A percentile compares a stretch with the other conserved stretches of the same genome.
Conservation (phyloP, 2,797 vertebrate genomes). For the Danio kyathit region DNA sequence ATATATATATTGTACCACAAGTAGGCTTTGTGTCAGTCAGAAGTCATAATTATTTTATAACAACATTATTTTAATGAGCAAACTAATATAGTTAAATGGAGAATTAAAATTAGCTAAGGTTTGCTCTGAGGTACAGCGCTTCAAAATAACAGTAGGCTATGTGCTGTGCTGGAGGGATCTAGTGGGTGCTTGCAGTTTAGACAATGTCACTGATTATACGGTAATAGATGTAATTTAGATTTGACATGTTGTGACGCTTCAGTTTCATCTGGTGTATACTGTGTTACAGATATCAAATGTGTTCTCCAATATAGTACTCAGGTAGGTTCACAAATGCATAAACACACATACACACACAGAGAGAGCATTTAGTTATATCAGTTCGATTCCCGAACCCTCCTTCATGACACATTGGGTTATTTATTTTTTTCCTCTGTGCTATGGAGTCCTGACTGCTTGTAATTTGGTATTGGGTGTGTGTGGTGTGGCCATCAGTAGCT, state of each 20-base stretch:
- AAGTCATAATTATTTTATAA: neutral
- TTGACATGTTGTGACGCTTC: constrained; percentile 21
- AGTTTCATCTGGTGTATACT: neutral
- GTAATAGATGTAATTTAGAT: neutral
- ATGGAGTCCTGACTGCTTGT: neutral
- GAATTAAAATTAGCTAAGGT: neutral
- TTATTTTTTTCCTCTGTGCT: constrained; percentile 6
- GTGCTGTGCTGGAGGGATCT: constrained; percentile 1
- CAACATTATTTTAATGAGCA: neutral
- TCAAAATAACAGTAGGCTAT: constrained; percentile 4
- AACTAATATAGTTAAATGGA: neutral
- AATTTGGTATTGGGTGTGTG: neutral
- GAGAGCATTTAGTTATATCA: constrained; percentile 29
- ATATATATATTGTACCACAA: too few species aligned
- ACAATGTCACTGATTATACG: neutral
- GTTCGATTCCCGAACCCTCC: constrained; percentile 9
- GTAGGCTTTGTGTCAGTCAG: neutral
- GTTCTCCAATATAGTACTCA: constrained; percentile 1
- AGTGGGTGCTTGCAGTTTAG: neutral
- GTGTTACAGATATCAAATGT: constrained; percentile 32
- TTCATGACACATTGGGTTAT: constrained; percentile 33
- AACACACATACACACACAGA: neutral
- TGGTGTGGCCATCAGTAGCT: constrained; percentile 1
- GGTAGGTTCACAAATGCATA: constrained; percentile 17
- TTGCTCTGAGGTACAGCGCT: neutral